phyloP scores from a whole-genome alignment of 2,888 invertebrate species.

The Heliconius aoede region DNA sequence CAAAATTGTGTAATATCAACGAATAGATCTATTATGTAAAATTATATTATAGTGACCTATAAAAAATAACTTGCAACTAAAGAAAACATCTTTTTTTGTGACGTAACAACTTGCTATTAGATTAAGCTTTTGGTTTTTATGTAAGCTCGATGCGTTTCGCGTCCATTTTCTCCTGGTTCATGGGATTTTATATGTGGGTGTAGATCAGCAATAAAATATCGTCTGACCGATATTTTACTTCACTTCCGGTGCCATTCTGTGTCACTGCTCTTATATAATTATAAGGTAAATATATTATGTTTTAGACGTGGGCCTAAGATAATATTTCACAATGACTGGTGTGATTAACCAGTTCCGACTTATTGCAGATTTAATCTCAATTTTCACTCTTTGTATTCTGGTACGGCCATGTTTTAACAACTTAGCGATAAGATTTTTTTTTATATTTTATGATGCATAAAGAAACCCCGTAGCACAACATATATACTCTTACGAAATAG shows the following conservation, averaged over 20 bases:
- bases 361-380: constrained; percentile 27
- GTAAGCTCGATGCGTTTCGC: constrained; percentile 52
- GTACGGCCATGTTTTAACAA: constrained; percentile 2
- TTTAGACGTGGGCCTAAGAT: constrained; percentile 31
- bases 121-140: constrained; percentile 57
- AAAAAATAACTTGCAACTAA: constrained; percentile 46
- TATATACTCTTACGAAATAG: no score
- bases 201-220: constrained; percentile 55
- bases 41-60: constrained; percentile 43
- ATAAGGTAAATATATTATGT: constrained; percentile 36
- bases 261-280: constrained; percentile 52
- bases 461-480: neutral
- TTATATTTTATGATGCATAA: neutral
- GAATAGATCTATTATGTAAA: no score
- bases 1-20: no score
- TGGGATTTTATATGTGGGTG: constrained; percentile 63
- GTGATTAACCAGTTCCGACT: constrained; percentile 34
- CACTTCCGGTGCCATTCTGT: constrained; percentile 49
- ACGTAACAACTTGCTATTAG: constrained; percentile 50
- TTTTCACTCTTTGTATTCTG: constrained; percentile 14
- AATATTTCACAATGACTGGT: constrained; percentile 33
- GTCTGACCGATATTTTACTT: constrained; percentile 53
- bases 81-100: constrained; percentile 46
- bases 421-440: constrained; percentile 4
- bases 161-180: constrained; percentile 60